phyloP scores from a whole-genome alignment of 2,113 vertebrate genomes.

The Glareola pratincola region DNA sequence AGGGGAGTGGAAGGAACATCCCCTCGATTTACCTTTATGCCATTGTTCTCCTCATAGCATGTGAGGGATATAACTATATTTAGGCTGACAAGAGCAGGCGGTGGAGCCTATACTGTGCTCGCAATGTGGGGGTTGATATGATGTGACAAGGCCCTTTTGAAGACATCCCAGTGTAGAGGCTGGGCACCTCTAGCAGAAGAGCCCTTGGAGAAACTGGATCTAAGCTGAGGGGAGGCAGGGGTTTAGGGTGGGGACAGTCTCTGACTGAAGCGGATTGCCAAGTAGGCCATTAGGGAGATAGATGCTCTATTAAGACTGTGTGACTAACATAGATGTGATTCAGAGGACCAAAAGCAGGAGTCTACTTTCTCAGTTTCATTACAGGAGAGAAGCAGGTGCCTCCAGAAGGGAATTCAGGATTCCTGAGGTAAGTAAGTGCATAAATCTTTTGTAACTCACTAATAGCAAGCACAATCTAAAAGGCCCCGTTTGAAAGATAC shows the following conservation, averaged over 20 bases:
- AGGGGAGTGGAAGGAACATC: not conserved
- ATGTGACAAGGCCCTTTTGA: not conserved
- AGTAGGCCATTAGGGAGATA: not conserved
- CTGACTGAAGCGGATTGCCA: not conserved
- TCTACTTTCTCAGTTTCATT: not conserved
- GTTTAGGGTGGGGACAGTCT: not conserved
- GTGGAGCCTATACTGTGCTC: not conserved
- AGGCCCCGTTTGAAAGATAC: not conserved
- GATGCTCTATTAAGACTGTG: not conserved
- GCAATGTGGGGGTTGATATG: not conserved
- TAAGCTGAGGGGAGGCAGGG: not conserved
- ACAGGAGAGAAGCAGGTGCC: not conserved
- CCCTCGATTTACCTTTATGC: conserved; percentile 27
- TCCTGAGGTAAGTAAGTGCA: not conserved
- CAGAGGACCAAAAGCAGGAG: not conserved
- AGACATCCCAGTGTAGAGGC: not conserved
- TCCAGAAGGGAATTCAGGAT: not conserved
- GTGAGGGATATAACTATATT: not conserved
- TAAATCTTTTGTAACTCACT: not conserved
- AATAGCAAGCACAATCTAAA: not conserved
- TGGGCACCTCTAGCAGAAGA: not conserved
- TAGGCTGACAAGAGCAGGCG: not conserved
- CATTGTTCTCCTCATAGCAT: not conserved
- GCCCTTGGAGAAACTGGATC: not conserved
- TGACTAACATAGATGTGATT: not conserved